These are phyloP conservation scores for Brachyptera risi DNA, from an alignment of 2,888 invertebrate genomes.

Conservation along the genomic window DNA sequence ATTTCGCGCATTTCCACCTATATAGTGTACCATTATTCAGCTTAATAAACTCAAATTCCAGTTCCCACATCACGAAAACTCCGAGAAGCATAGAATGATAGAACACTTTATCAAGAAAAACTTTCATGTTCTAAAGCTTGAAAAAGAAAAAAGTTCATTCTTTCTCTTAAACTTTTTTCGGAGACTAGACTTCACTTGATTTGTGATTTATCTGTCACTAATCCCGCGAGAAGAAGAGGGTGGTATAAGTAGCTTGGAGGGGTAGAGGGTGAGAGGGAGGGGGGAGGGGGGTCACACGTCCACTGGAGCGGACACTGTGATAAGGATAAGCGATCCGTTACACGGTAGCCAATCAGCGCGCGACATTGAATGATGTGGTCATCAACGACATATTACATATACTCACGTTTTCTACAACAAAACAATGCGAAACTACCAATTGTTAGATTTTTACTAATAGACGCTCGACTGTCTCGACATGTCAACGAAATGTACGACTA, in stretches of 20 bases:
- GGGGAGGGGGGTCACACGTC: not conserved
- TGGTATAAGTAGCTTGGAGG: too few species aligned
- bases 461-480: too few species aligned
- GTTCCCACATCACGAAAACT: not conserved
- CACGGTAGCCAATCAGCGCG: slow-evolving; percentile 23
- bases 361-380: slow-evolving; percentile 30
- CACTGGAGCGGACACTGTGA: slow-evolving; percentile 18
- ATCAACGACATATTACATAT: slow-evolving; percentile 20
- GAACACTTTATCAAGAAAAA: not conserved
- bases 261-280: too few species aligned
- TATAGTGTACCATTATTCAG: too few species aligned
- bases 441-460: too few species aligned
- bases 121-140: too few species aligned
- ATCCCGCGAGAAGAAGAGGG: not conserved
- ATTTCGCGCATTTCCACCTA: too few species aligned
- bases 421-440: too few species aligned
- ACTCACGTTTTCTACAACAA: too few species aligned
- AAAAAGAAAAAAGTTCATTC: not conserved
- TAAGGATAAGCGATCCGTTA: slow-evolving; percentile 22
- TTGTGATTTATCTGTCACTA: slow-evolving; percentile 9
- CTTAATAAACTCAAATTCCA: not conserved
- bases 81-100: not conserved
- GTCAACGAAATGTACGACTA: too few species aligned
- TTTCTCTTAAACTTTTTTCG: not conserved
- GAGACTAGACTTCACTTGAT: not conserved